phyloP scores from a whole-genome alignment of 2,797 vertebrate genomes.

The Muscicapa striata region DNA sequence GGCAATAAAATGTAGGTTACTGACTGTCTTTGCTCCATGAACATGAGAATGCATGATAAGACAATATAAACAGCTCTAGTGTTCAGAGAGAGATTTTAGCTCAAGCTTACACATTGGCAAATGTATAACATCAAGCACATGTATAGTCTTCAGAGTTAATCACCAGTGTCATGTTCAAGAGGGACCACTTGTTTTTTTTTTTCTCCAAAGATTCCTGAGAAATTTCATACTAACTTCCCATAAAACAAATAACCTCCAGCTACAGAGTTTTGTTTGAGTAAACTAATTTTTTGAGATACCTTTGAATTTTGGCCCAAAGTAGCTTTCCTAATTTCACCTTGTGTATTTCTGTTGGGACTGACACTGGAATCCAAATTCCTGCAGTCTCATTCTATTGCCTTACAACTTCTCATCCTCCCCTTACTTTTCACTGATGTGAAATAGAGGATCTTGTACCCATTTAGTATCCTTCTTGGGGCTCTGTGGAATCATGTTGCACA shows the following conservation, averaged over 20 bases:
- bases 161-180: neutral
- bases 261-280: neutral
- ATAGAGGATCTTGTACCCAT: neutral
- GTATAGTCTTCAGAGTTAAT: neutral
- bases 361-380: neutral
- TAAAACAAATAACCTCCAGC: neutral
- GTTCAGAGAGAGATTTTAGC: neutral
- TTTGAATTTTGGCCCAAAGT: neutral
- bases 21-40: neutral
- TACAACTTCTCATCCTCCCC: neutral
- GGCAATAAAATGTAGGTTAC: neutral
- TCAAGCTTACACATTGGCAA: neutral
- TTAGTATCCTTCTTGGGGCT: neutral
- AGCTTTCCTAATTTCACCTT: neutral
- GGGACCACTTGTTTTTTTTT: neutral
- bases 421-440: neutral
- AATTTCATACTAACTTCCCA: neutral
- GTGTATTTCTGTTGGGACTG: neutral
- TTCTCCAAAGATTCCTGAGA: neutral
- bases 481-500: neutral
- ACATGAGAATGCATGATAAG: neutral
- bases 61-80: neutral
- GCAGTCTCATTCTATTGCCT: neutral
- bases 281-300: neutral
- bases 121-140: rapidly evolving